phyloP scores from a whole-genome alignment of 2,113 vertebrate genomes.

The Ginglymostoma cirratum region DNA sequence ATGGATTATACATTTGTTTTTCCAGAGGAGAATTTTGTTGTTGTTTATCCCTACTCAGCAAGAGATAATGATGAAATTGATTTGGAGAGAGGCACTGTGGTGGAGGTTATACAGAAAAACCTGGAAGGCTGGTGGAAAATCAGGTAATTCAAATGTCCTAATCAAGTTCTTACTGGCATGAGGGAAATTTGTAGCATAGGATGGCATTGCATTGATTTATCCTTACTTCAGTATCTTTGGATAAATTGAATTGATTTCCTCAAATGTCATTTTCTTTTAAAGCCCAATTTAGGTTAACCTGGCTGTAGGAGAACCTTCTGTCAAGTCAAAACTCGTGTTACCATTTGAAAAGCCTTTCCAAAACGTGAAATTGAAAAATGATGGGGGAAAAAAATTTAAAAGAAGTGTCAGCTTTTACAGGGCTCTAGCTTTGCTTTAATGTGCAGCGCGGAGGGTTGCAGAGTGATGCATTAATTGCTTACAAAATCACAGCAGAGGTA shows the following conservation, averaged over 20 bases:
- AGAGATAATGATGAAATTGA: slow-evolving; percentile 92
- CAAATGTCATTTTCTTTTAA: neutral
- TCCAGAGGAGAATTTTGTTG: slow-evolving; percentile 86
- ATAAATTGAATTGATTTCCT: neutral
- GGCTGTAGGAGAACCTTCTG: neutral
- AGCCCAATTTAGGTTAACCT: neutral
- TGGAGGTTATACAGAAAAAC: slow-evolving; percentile 95
- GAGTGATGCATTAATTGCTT: neutral
- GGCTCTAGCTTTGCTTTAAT: neutral
- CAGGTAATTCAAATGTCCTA: slow-evolving; percentile 59
- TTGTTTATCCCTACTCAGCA: slow-evolving; percentile 83
- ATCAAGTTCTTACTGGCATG: too few relatives aligned
- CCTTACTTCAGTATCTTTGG: neutral
- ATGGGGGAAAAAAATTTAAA: neutral
- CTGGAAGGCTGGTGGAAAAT: slow-evolving; percentile 99
- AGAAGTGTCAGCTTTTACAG: neutral
- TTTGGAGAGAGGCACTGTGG: slow-evolving; percentile 80
- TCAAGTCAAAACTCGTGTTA: neutral
- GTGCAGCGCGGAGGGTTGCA: neutral
- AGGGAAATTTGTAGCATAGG: neutral
- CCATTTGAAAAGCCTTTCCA: neutral
- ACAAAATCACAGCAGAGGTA: neutral
- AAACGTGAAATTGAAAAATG: neutral
- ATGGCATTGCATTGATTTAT: neutral
- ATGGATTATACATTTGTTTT: slow-evolving; percentile 35